Evolutionary conservation across 2,888 invertebrate species (phyloP), one percentile per base, ranked within the genome.

Genomic region (Andrena bucephala): DNA sequence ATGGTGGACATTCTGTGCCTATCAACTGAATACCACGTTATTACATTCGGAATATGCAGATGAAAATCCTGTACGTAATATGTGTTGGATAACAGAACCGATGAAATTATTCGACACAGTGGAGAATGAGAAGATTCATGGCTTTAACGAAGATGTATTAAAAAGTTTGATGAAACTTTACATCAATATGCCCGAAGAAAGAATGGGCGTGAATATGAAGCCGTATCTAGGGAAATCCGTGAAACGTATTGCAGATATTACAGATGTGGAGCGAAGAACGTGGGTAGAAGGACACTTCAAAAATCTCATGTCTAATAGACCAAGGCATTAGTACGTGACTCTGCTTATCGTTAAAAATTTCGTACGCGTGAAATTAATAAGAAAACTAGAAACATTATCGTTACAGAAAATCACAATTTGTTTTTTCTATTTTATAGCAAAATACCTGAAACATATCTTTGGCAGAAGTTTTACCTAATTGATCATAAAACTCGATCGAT

Each of bases 1-100:
- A 86, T 92, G 95, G 3, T 98, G 98, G 96, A 97, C 97, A 0
- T 97, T 99, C 86, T 97, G 97, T 92, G 95, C 96, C 16, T 99
- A 99, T 93, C 99, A 99, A 94, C 94, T 99, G 77, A 99, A 99
- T 93, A 99, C 98, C 0, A 95, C 96, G 50, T 91, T 96, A 16
- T 94, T 97, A 87, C 96, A 97, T 90, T 94, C 95, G 42, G 95
- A 96, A 86, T 92, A 96, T 88, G 94, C 95, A n/a, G 94, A 95
- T 50, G 95, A 95, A 13, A 98, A 98, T 94, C 95, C 95, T 0
- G 96, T 96, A 87, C 95, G 96, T 67, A 99, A 99, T 93, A 92
- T 98, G 54, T 98, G 98, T 91, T 98, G 97, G 96, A 96, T 96
- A 10, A 96, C 97, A 0, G 95, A 95, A 67, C 96, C 97, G 52